Percentiles rank a stretch among this genome's conserved stretches.
Evolutionary conservation across 2,113 vertebrate species (phyloP).

Genomic region (Ahaetulla prasina): DNA sequence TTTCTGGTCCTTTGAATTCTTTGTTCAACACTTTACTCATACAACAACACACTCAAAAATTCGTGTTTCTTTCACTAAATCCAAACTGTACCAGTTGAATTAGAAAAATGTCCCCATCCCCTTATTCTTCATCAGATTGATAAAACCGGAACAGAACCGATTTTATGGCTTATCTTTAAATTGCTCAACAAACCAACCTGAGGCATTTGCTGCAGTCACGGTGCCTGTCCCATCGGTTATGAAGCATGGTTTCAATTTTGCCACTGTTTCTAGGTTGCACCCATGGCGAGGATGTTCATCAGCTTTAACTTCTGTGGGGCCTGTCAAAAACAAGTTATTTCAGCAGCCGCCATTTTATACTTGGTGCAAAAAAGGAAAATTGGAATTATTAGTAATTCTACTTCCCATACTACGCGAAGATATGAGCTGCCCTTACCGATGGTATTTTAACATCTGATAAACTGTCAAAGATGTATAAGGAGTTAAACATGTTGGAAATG

Average conservation of each 20-base stretch:
- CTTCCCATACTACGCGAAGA: not conserved
- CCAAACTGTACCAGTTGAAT: not conserved
- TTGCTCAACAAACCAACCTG: constrained; percentile 70
- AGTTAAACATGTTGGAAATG: not conserved
- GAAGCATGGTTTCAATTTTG: constrained; percentile 88
- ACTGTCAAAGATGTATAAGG: not conserved
- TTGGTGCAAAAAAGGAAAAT: not conserved
- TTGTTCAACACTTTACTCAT: not conserved
- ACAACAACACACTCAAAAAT: not conserved
- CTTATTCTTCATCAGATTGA: not conserved
- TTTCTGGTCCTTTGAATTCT: not conserved
- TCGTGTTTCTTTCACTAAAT: not conserved
- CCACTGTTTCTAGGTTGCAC: constrained; percentile 77
- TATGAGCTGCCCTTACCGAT: not conserved
- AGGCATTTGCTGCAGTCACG: constrained; percentile 89
- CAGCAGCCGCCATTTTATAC: not conserved
- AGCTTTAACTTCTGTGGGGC: constrained; percentile 80
- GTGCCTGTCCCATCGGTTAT: constrained; percentile 84
- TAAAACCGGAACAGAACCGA: not conserved
- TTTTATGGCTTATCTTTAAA: not conserved
- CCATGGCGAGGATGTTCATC: constrained; percentile 93
- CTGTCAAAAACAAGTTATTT: constrained; percentile 59
- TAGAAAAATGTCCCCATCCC: not conserved
- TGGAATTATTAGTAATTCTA: not conserved
- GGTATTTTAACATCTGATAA: not conserved